Evolutionary conservation across 2,888 invertebrate genomes (phyloP), one percentile per base, ranked within the genome.

Genomic region (Agriopis marginaria): DNA sequence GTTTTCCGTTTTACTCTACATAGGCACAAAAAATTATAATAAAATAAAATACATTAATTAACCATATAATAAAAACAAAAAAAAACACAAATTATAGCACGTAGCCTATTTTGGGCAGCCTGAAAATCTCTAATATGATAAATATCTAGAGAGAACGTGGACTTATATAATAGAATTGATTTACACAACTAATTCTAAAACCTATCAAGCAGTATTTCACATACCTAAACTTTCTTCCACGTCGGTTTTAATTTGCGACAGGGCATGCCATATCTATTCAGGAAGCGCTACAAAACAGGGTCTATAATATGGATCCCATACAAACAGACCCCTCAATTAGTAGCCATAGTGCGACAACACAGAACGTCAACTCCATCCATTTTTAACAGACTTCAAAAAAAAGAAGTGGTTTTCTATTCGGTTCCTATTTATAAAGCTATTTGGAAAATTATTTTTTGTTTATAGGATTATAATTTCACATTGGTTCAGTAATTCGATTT

Each of bases 291-390:
- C 69, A 65, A 69, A 69, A 69, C 65, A 69, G 69, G 69, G 61
- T 55, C 50, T 55, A 60, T 66, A 63, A 44, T 63, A 70, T 70
- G 62, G 58, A 62, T 51, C 56, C 58, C 63, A 59, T 79, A 81
- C 76, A 79, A 79, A 69, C 75, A 78, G 72, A 76, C 71, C 71
- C 76, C 77, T 77, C 79, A 81, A 81, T 81, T 81, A 81, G 79
- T 23, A 58, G 70, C 17, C 53, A 45, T 10, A 65, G 69, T 17
- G 44, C 50, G 56, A 17, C 53, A 10, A 51, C 6, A 47, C 62
- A 68, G 63, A 59, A 14, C 39, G 14, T 14, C 39, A 58, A 49
- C 60, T 60, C 7, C 47, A 8, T 14, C 0, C 53, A 7, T 23
- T 23, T 23, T 23, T 23, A 53, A 53, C n/a, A n/a, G n/a, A n/a